Conservation (phyloP, 1,140 invertebrate genomes). For the Globodera rostochiensis region DNA sequence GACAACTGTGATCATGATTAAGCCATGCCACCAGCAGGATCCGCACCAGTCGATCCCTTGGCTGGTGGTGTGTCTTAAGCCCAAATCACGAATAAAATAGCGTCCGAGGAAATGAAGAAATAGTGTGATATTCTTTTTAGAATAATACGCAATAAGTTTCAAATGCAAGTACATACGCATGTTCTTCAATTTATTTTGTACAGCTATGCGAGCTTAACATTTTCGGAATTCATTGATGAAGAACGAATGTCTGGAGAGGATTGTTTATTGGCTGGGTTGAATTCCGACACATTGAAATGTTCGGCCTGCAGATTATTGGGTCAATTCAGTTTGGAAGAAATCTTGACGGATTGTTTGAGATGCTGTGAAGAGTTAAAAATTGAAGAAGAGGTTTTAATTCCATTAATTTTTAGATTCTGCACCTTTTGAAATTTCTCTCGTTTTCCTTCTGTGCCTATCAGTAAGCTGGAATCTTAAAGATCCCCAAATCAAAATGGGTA, state of each 20-base stretch:
- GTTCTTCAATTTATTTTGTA: not conserved
- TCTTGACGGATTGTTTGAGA: conserved; percentile 54
- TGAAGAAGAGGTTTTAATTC: conserved; percentile 53
- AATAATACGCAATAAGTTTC: not conserved
- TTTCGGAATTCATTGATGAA: conserved; percentile 37
- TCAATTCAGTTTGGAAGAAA: conserved; percentile 54
- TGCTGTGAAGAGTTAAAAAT: conserved; percentile 57
- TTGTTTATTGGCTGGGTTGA: conserved; percentile 55
- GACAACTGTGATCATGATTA: no score
- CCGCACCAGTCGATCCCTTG: no score
- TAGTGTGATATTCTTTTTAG: no score
- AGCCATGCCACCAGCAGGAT: no score
- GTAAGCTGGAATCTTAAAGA: not conserved
- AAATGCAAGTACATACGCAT: not conserved
- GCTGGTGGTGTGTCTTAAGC: no score
- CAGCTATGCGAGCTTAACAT: not conserved
- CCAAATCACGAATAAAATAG: no score
- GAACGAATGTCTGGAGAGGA: conserved; percentile 46
- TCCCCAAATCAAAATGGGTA: not conserved
- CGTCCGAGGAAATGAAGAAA: no score
- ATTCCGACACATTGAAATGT: conserved; percentile 55
- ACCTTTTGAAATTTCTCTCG: no score
- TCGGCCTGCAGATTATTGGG: conserved; percentile 52
- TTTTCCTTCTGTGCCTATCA: not conserved
- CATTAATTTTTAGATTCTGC: not conserved